phyloP scores from a whole-genome alignment of 1,140 invertebrate species.

The Triops longicaudatus region DNA sequence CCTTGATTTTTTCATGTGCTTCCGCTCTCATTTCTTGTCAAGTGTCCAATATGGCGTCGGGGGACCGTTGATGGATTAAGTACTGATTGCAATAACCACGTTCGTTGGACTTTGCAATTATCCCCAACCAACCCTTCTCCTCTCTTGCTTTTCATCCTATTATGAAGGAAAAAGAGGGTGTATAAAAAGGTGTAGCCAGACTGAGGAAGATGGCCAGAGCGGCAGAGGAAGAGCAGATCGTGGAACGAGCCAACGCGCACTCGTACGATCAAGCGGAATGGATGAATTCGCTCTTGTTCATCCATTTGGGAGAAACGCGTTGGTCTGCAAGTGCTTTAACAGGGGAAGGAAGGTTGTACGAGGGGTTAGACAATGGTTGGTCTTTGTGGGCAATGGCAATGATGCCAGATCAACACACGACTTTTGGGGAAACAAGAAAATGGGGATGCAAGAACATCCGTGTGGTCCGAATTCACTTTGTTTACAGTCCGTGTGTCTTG shows the following conservation, averaged over 20 bases:
- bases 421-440: background rate
- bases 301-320: background rate
- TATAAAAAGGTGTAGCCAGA: too few relatives aligned
- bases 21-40: background rate
- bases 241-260: background rate
- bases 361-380: background rate
- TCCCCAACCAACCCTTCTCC: background rate
- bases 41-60: background rate
- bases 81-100: background rate
- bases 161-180: background rate
- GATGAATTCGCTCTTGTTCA: slow-evolving; percentile 5
- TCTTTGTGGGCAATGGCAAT: slow-evolving; percentile 1
- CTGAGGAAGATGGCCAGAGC: background rate
- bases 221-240: background rate
- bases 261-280: background rate
- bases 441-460: background rate
- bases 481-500: background rate
- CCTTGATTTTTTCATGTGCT: too few relatives aligned
- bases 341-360: background rate
- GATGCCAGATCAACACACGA: background rate
- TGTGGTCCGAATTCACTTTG: background rate
- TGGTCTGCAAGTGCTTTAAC: background rate
- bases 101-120: background rate
- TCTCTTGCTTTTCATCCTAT: background rate
- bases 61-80: background rate